Conservation (phyloP, 2,888 invertebrate species). For the Lampropteryx suffumata region DNA sequence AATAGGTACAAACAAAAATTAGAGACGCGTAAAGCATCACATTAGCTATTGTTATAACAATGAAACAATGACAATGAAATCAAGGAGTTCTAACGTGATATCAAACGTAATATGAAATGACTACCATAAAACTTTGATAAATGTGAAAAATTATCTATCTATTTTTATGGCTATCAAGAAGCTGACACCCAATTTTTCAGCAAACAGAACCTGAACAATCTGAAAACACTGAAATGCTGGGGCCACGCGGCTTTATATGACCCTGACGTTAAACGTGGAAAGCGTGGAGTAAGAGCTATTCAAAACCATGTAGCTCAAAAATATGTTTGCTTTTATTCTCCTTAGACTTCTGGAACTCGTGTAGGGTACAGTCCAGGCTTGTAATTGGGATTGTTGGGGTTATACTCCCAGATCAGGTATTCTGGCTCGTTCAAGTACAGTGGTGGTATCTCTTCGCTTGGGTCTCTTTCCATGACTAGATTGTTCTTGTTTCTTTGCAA, state of each 20-base stretch:
- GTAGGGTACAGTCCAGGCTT: conserved; percentile 70
- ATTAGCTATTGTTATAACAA: too few relatives aligned
- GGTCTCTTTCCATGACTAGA: conserved; percentile 62
- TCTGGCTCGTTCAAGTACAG: conserved; percentile 75
- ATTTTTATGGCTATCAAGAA: too few relatives aligned
- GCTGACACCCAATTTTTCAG: too few relatives aligned
- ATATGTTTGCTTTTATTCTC: not conserved
- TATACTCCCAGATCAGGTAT: conserved; percentile 78
- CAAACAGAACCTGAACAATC: not conserved
- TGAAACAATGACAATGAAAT: too few relatives aligned
- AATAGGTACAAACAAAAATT: conserved; percentile 2
- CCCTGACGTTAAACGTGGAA: too few relatives aligned
- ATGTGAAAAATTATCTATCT: too few relatives aligned
- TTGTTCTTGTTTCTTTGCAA: conserved; percentile 70
- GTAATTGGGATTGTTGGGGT: conserved; percentile 73
- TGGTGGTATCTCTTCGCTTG: conserved; percentile 72
- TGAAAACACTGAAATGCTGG: not conserved
- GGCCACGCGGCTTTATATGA: not conserved
- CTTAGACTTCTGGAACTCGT: conserved; percentile 64
- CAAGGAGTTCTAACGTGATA: too few relatives aligned
- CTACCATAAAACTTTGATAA: too few relatives aligned
- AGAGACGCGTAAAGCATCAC: not conserved
- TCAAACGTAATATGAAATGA: too few relatives aligned
- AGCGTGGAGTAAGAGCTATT: too few relatives aligned
- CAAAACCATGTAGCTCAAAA: not conserved